Percentiles rank a stretch among this genome's conserved stretches.
phyloP scores from a whole-genome alignment of 2,113 vertebrate species.

The Cygnus atratus region DNA sequence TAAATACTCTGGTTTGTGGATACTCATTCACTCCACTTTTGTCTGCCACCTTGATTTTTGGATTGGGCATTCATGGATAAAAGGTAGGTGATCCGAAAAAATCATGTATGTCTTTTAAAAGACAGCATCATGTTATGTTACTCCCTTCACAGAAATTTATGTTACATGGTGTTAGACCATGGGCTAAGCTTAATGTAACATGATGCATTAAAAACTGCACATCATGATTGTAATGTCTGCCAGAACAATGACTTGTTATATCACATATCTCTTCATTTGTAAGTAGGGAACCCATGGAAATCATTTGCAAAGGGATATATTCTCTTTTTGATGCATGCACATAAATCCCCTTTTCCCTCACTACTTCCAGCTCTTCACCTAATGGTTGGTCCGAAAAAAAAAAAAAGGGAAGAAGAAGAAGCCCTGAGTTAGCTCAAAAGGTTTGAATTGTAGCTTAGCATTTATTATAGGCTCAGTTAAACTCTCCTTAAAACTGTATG shows the following conservation, averaged over 20 bases:
- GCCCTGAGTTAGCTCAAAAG: neutral
- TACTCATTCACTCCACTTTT: constrained; percentile 76
- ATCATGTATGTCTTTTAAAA: constrained; percentile 77
- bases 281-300: constrained; percentile 57
- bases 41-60: constrained; percentile 78
- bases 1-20: constrained; percentile 71
- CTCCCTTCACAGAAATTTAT: constrained; percentile 78
- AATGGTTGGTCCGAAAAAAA: constrained; percentile 13
- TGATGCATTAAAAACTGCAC: constrained; percentile 75
- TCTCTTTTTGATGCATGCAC: constrained; percentile 43
- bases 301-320: constrained; percentile 63
- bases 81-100: constrained; percentile 80
- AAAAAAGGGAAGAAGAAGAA: neutral
- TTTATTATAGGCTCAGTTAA: constrained; percentile 5
- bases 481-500: neutral
- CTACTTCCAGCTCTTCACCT: constrained; percentile 26
- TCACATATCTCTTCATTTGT: constrained; percentile 74
- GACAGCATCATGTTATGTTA: constrained; percentile 75
- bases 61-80: constrained; percentile 79
- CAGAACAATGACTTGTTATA: constrained; percentile 78
- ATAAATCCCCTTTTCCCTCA: constrained; percentile 58
- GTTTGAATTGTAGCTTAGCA: constrained; percentile 3
- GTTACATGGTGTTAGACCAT: constrained; percentile 70
- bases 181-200: constrained; percentile 76
- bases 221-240: constrained; percentile 70